Evolutionary conservation across 2,888 invertebrate species (phyloP).

Genomic region (Tipula helvola): DNA sequence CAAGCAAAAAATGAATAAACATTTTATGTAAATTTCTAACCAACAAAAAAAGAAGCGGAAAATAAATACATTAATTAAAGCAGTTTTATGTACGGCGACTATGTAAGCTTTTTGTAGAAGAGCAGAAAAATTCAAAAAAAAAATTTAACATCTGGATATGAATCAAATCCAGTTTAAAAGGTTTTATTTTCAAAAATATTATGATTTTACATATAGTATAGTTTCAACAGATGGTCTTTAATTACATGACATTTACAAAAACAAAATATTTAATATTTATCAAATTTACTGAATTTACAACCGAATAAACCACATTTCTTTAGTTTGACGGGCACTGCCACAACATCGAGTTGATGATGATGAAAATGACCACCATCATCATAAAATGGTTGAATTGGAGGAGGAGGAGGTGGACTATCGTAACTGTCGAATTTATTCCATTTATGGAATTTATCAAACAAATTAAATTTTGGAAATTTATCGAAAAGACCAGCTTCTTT

Average conservation of each 20-base stretch:
- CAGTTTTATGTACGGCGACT: neutral
- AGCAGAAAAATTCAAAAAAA: neutral
- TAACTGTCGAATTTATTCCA: neutral
- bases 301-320: conserved; percentile 13
- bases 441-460: neutral
- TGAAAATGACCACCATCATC: neutral
- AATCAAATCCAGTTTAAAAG: neutral
- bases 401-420: neutral
- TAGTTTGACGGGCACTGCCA: neutral
- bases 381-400: neutral
- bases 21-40: neutral
- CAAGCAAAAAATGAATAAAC: neutral
- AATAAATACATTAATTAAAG: neutral
- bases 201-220: neutral
- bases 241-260: neutral
- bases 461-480: neutral
- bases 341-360: conserved; percentile 14
- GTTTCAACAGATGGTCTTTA: neutral
- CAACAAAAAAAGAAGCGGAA: neutral
- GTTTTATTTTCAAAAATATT: neutral
- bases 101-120: neutral
- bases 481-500: neutral
- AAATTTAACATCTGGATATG: neutral
- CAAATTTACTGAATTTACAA: conserved; percentile 12
- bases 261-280: neutral